These are phyloP conservation scores for Ondatra zibethicus DNA, from an alignment of 2,113 vertebrate species.

Conservation along the genomic window DNA sequence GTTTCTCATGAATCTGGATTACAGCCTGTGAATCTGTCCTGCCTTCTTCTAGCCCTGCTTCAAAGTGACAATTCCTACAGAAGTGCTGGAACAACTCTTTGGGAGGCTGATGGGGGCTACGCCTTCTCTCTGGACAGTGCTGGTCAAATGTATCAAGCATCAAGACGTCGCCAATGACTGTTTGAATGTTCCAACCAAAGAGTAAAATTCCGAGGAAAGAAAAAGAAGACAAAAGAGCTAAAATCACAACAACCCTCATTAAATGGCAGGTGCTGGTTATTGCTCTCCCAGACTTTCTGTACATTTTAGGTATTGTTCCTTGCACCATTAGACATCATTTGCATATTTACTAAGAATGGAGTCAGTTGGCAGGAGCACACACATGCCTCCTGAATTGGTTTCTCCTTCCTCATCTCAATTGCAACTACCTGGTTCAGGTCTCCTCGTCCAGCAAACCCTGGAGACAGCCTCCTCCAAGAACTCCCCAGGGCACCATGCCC, in stretches of 20 bases:
- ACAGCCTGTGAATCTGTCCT: neutral
- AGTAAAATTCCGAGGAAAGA: neutral
- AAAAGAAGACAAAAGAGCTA: neutral
- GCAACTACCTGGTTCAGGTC: neutral
- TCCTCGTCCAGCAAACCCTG: neutral
- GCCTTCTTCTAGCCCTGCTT: neutral
- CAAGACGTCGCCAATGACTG: neutral
- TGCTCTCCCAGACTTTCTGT: neutral
- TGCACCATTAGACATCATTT: no score
- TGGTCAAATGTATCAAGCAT: neutral
- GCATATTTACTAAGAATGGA: neutral
- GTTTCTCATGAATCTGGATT: neutral
- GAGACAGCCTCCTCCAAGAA: neutral
- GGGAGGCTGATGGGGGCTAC: neutral
- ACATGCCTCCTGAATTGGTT: neutral
- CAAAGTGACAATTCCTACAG: neutral
- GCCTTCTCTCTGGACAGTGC: neutral
- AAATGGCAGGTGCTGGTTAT: rapidly evolving
- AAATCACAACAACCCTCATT: neutral
- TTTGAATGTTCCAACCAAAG: neutral
- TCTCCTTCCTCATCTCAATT: neutral
- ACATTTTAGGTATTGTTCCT: neutral
- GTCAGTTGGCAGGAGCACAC: neutral
- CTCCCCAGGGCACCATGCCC: neutral
- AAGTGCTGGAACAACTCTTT: neutral